Conservation (phyloP, 2,888 invertebrate genomes). For the Tanaodytes sp. region DNA sequence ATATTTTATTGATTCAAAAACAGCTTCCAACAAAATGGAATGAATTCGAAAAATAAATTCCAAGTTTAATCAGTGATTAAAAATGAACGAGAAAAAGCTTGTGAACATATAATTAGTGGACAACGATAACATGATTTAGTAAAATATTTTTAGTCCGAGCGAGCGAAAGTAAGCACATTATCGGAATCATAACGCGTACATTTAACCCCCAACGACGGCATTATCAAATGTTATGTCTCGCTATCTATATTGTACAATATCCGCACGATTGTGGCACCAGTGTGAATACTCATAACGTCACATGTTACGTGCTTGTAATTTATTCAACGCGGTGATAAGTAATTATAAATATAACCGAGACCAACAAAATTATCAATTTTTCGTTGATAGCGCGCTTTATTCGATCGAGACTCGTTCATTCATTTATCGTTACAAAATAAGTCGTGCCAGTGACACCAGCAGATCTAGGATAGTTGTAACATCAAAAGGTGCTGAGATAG, state of each 20-base stretch:
- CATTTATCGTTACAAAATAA: conserved; percentile 35
- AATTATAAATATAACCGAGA: conserved; percentile 30
- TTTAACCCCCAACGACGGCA: conserved; percentile 39
- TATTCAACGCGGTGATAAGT: conserved; percentile 34
- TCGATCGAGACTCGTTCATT: conserved; percentile 25
- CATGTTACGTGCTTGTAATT: conserved; percentile 29
- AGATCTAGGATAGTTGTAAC: too few species aligned
- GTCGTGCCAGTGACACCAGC: too few species aligned
- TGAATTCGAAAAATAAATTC: too few species aligned
- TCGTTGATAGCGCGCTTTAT: conserved; percentile 19
- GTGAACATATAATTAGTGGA: background rate
- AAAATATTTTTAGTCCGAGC: conserved; percentile 4
- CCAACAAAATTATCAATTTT: conserved; percentile 29
- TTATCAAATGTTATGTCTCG: conserved; percentile 39
- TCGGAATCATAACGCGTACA: conserved; percentile 34
- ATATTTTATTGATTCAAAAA: too few species aligned
- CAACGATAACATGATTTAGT: background rate
- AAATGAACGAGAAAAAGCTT: too few species aligned
- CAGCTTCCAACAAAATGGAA: too few species aligned
- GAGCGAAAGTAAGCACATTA: conserved; percentile 28
- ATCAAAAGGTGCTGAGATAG: too few species aligned
- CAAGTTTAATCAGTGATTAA: too few species aligned
- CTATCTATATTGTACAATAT: conserved; percentile 41
- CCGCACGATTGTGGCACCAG: conserved; percentile 24
- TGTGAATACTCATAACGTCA: conserved; percentile 35